Evolutionary conservation across 2,888 invertebrate species (phyloP).

Genomic region (Conistra vaccinii): DNA sequence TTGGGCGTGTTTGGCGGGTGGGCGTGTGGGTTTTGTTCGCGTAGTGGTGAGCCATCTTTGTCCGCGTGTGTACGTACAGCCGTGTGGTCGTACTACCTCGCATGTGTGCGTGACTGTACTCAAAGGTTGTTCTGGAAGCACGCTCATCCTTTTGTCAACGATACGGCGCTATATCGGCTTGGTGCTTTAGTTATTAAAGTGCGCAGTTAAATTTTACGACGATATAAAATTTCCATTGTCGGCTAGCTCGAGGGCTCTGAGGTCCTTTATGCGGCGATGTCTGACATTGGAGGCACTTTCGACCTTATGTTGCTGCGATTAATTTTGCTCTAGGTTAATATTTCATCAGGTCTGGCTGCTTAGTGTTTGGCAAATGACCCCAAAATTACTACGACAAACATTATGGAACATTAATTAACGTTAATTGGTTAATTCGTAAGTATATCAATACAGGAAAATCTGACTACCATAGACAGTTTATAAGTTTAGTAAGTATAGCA

Average conservation of each 20-base stretch:
- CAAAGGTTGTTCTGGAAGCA: conserved; percentile 75
- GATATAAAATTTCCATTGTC: conserved; percentile 86
- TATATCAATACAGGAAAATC: not conserved
- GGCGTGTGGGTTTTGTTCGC: conserved; percentile 86
- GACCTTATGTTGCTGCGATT: conserved; percentile 65
- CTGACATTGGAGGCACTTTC: conserved; percentile 64
- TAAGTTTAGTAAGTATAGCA: conserved; percentile 27
- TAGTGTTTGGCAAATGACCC: conserved; percentile 1
- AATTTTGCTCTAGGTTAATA: conserved; percentile 52
- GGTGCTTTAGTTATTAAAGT: conserved; percentile 88
- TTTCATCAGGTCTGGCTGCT: conserved; percentile 12
- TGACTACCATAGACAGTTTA: not conserved
- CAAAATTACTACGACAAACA: not conserved
- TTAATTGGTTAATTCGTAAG: conserved; percentile 9
- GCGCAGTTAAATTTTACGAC: conserved; percentile 86
- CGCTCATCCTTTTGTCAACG: conserved; percentile 89
- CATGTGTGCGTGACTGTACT: conserved; percentile 78
- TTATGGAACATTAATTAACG: not conserved
- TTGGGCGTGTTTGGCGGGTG: conserved; percentile 91
- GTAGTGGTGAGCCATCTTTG: conserved; percentile 77
- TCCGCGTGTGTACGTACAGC: conserved; percentile 77
- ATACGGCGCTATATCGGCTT: conserved; percentile 87
- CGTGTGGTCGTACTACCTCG: conserved; percentile 78
- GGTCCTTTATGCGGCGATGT: conserved; percentile 74
- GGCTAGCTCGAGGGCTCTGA: conserved; percentile 77